Percentiles rank a stretch among this genome's conserved stretches.
Conservation (phyloP, 2,797 vertebrate species). For the Silurus lanzhouensis region DNA sequence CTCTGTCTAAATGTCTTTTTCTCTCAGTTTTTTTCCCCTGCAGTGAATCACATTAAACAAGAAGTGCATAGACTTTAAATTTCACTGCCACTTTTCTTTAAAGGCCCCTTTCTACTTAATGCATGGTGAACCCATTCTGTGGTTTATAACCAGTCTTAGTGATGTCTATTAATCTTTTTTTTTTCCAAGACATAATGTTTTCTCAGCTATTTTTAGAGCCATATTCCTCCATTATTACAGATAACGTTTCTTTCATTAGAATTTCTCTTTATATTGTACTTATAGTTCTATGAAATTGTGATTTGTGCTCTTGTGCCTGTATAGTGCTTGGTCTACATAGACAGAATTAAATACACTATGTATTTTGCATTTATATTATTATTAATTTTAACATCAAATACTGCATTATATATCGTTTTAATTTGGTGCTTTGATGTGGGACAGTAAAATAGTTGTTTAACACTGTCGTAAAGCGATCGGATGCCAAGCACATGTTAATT, state of each 20-base stretch:
- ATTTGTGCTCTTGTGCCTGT: background rate
- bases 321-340: background rate
- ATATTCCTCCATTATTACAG: constrained; percentile 29
- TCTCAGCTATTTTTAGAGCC: constrained; percentile 42
- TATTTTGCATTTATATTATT: background rate
- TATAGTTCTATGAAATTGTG: constrained; percentile 18
- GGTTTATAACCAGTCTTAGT: constrained; percentile 53
- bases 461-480: background rate
- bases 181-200: constrained; percentile 34
- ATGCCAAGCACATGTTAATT: background rate
- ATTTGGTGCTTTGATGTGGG: background rate
- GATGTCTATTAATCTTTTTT: constrained; percentile 48
- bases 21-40: background rate
- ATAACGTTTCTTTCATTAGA: constrained; percentile 27
- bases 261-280: constrained; percentile 29
- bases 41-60: constrained; percentile 33
- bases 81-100: constrained; percentile 22
- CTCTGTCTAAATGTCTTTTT: background rate
- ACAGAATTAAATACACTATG: background rate
- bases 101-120: constrained; percentile 35
- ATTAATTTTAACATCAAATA: background rate
- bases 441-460: background rate
- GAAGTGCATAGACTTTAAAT: constrained; percentile 39
- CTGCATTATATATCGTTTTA: background rate
- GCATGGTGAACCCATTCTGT: constrained; percentile 49